These are phyloP conservation scores for Limanda limanda DNA, from an alignment of 2,113 vertebrate genomes.

Conservation along the genomic window DNA sequence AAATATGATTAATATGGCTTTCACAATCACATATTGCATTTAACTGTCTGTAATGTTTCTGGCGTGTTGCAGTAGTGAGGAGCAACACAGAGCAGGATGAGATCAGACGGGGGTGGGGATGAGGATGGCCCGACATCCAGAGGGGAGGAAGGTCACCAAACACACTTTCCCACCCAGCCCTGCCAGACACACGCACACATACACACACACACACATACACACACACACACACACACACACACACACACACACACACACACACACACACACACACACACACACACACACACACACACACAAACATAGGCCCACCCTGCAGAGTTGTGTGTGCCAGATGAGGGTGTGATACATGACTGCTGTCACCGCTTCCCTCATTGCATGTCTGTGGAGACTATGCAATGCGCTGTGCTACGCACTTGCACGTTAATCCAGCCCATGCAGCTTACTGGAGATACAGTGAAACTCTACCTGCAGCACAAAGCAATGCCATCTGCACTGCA, in stretches of 20 bases:
- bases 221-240: constrained; percentile 30
- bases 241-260: neutral
- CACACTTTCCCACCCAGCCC: constrained; percentile 68
- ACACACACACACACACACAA: constrained; percentile 24
- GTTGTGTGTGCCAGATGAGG: constrained; percentile 69
- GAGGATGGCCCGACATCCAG: constrained; percentile 62
- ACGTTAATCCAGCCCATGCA: constrained; percentile 35
- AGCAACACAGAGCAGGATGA: constrained; percentile 32
- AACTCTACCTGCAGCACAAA: constrained; percentile 50
- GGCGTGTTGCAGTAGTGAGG: constrained; percentile 9
- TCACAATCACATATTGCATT: constrained; percentile 2
- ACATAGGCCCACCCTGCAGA: constrained; percentile 53
- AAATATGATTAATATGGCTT: constrained; percentile 16
- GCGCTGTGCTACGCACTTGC: constrained; percentile 35
- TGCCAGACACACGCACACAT: constrained; percentile 30
- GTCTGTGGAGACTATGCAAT: constrained; percentile 12
- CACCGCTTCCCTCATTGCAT: constrained; percentile 62
- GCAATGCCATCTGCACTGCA: constrained; percentile 39
- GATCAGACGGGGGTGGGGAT: constrained; percentile 54
- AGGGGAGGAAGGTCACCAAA: constrained; percentile 75
- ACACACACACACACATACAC: neutral
- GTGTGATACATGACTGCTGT: constrained; percentile 72
- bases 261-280: constrained; percentile 17
- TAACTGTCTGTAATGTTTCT: constrained; percentile 3
- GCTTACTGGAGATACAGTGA: constrained; percentile 33